These are phyloP conservation scores for Entomyzon cyanotis DNA, from an alignment of 2,113 vertebrate species.

Conservation along the genomic window DNA sequence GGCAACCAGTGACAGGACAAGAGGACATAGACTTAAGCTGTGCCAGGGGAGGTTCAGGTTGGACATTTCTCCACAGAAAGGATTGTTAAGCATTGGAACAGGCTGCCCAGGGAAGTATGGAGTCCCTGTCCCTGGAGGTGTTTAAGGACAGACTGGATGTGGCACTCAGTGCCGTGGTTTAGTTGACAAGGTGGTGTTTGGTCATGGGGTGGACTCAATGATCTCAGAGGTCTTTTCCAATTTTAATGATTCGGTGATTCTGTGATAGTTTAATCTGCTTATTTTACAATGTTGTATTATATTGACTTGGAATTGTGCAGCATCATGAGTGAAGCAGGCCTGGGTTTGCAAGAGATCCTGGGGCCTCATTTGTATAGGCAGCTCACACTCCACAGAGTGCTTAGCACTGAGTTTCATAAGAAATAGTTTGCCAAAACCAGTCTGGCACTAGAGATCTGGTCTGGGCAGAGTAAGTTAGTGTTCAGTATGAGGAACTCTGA, in stretches of 20 bases:
- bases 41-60: background rate
- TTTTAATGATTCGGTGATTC: background rate
- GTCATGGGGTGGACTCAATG: background rate
- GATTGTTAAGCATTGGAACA: background rate
- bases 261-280: background rate
- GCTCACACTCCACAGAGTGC: background rate
- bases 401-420: background rate
- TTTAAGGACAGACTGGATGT: background rate
- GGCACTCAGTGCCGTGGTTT: background rate
- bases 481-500: background rate
- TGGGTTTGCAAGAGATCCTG: background rate
- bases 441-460: background rate
- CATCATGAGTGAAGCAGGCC: background rate
- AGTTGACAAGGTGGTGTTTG: background rate
- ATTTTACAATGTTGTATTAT: background rate
- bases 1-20: background rate
- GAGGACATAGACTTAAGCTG: background rate
- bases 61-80: background rate
- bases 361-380: fast-evolving
- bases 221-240: background rate
- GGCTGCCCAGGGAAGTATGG: background rate
- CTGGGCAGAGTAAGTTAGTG: background rate
- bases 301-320: background rate
- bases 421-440: background rate
- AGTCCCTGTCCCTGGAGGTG: background rate